Conservation (phyloP, 1,140 invertebrate genomes). For the Leptopilina clavipes region DNA sequence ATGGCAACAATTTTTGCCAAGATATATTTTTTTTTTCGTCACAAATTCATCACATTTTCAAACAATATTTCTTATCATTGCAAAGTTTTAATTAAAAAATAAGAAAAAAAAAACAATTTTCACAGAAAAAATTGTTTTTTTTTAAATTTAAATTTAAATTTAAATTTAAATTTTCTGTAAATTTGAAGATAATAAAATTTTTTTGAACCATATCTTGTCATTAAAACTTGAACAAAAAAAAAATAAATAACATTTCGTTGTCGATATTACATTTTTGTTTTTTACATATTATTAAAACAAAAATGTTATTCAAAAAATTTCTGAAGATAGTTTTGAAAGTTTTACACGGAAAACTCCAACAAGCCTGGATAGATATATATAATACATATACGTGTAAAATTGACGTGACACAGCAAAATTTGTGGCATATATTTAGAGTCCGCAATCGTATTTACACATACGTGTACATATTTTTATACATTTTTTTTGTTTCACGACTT, state of each 20-base stretch:
- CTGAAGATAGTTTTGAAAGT: neutral
- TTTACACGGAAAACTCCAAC: neutral
- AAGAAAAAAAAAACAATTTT: too few relatives aligned
- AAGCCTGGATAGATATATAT: neutral
- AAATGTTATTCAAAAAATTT: neutral
- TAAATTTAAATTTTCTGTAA: too few relatives aligned
- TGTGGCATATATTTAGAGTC: neutral
- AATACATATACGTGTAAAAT: neutral
- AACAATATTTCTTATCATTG: neutral
- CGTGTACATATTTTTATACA: neutral
- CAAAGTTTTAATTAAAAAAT: too few relatives aligned
- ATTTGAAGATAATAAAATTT: too few relatives aligned
- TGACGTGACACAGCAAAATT: neutral
- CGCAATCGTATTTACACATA: neutral
- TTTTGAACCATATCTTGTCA: conserved; percentile 5
- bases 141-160: too few relatives aligned
- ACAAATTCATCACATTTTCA: neutral
- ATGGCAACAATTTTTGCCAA: neutral
- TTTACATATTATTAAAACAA: too few relatives aligned
- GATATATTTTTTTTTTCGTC: neutral
- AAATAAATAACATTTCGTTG: too few relatives aligned
- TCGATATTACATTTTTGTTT: too few relatives aligned
- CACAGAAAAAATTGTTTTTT: too few relatives aligned
- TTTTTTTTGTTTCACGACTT: conserved; percentile 35
- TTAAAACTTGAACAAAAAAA: neutral